A percentile compares a stretch with the other conserved stretches of the same genome.
Conservation (phyloP, 2,113 vertebrate species). For the Ptyas mucosa region DNA sequence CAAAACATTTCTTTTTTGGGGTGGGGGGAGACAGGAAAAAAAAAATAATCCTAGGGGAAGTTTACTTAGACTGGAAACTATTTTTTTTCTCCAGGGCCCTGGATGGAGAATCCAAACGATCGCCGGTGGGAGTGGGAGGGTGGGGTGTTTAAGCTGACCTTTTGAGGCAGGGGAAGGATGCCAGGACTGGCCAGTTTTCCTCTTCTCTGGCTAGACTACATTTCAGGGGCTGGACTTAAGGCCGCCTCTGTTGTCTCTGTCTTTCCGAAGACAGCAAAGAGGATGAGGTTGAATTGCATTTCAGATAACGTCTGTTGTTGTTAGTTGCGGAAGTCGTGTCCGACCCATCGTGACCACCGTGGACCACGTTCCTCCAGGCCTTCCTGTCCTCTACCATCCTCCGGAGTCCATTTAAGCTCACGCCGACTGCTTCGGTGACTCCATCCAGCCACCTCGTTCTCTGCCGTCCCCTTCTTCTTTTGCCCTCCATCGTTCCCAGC, state of each 20-base stretch:
- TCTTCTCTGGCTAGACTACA: background rate
- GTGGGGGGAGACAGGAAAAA: slow-evolving; percentile 59
- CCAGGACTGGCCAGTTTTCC: background rate
- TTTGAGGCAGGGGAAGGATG: background rate
- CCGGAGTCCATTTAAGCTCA: too few species aligned
- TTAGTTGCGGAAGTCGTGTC: too few species aligned
- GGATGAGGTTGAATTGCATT: background rate
- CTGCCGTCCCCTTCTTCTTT: too few species aligned
- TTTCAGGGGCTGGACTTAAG: background rate
- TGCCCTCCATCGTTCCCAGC: too few species aligned
- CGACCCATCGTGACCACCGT: too few species aligned
- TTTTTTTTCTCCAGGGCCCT: slow-evolving; percentile 54
- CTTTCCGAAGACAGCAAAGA: background rate
- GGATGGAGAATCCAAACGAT: slow-evolving; percentile 19
- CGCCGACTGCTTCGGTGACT: too few species aligned
- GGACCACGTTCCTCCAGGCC: too few species aligned
- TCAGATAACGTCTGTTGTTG: background rate
- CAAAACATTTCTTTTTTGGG: slow-evolving; percentile 73
- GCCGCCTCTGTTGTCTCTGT: too few species aligned
- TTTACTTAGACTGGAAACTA: slow-evolving; percentile 74
- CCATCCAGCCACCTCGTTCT: too few species aligned
- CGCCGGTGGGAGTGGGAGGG: slow-evolving; percentile 52
- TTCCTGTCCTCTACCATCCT: too few species aligned
- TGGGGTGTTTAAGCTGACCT: slow-evolving; percentile 4
- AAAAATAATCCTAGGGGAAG: slow-evolving; percentile 66